These are phyloP conservation scores for Dioctria rufipes DNA, from an alignment of 2,888 invertebrate genomes.

Conservation along the genomic window DNA sequence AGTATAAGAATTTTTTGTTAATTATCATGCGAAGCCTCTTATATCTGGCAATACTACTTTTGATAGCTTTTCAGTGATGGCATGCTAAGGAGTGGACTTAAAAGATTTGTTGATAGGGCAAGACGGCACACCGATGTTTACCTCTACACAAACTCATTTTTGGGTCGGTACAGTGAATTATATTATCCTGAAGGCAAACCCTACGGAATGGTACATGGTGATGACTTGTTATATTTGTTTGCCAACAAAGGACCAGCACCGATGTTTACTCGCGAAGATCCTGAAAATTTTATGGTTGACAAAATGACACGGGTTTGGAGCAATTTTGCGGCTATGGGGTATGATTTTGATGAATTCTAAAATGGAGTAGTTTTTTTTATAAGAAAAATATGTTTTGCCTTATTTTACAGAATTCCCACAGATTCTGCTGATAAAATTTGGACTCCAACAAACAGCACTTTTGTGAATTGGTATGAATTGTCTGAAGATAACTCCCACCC, in stretches of 20 bases:
- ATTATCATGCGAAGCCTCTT: neutral
- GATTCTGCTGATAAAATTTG: neutral
- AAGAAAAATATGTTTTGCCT: neutral
- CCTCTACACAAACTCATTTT: constrained; percentile 77
- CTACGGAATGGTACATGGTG: constrained; percentile 72
- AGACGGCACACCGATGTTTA: constrained; percentile 75
- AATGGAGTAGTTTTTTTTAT: neutral
- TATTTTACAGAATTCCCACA: neutral
- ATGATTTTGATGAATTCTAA: neutral
- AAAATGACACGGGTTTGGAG: constrained; percentile 71
- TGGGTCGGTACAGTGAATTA: constrained; percentile 75
- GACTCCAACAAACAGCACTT: constrained; percentile 13
- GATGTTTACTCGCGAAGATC: constrained; percentile 69
- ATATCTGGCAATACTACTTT: neutral
- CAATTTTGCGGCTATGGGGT: constrained; percentile 66
- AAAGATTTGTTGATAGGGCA: constrained; percentile 76
- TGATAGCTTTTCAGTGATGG: constrained; percentile 75
- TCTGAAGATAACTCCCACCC: constrained; percentile 3
- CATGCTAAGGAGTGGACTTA: constrained; percentile 73
- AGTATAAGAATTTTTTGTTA: constrained; percentile 46
- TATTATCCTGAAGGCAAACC: constrained; percentile 74
- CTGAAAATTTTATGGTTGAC: constrained; percentile 71
- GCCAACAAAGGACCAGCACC: constrained; percentile 69
- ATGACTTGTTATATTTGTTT: constrained; percentile 73
- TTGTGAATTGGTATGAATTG: constrained; percentile 15